A percentile compares a stretch with the other conserved stretches of the same genome.
These are phyloP conservation scores for Meganola albula DNA, from an alignment of 2,888 invertebrate species.

Conservation along the genomic window DNA sequence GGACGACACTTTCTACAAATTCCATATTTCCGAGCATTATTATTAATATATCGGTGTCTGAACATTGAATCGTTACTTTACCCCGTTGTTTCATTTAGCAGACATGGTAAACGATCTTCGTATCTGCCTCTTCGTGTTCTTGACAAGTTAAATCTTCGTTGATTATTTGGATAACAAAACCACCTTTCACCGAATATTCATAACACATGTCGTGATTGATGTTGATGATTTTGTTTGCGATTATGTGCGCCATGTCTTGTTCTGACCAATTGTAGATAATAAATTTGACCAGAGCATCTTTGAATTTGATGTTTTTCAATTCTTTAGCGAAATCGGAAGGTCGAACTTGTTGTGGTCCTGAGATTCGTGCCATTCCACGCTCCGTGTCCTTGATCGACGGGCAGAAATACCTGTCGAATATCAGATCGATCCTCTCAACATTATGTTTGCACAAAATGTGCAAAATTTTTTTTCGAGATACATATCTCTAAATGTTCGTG, in stretches of 20 bases:
- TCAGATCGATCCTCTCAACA: no score
- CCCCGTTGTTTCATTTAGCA: neutral
- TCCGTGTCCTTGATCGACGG: slow-evolving; percentile 26
- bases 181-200: slow-evolving; percentile 7
- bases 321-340: slow-evolving; percentile 17
- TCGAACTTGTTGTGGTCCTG: slow-evolving; percentile 17
- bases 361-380: slow-evolving; percentile 13
- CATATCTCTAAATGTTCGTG: no score
- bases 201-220: slow-evolving; percentile 8
- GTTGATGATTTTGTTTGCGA: slow-evolving; percentile 11
- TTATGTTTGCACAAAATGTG: no score
- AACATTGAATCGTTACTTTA: slow-evolving; percentile 1
- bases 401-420: slow-evolving; percentile 22
- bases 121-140: neutral
- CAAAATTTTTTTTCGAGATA: no score
- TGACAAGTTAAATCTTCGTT: slow-evolving; percentile 11
- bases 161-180: slow-evolving; percentile 7
- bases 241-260: slow-evolving; percentile 17
- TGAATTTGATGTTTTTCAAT: slow-evolving; percentile 24
- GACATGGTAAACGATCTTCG: neutral
- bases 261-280: slow-evolving; percentile 22
- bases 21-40: slow-evolving; percentile 15
- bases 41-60: slow-evolving; percentile 13
- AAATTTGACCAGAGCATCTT: slow-evolving; percentile 25
- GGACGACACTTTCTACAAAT: slow-evolving; percentile 4